These are phyloP conservation scores for Otocyon megalotis DNA, from an alignment of 2,113 vertebrate genomes.

Conservation along the genomic window DNA sequence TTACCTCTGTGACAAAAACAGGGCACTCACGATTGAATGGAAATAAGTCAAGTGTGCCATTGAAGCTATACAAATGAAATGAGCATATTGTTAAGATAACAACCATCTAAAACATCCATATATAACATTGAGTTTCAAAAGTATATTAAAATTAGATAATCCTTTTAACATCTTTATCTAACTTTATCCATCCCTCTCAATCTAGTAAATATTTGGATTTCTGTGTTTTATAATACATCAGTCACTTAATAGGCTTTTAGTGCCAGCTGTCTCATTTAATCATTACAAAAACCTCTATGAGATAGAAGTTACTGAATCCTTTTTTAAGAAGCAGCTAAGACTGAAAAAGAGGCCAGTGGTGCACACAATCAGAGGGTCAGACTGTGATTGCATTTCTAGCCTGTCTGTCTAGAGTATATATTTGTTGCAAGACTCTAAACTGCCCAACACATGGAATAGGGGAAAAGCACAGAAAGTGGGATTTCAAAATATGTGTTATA, in stretches of 20 bases:
- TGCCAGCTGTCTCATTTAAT: background rate
- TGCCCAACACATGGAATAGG: background rate
- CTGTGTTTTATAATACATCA: background rate
- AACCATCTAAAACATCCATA: background rate
- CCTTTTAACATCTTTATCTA: background rate
- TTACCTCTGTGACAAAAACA: background rate
- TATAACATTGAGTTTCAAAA: background rate
- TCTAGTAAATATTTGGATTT: background rate
- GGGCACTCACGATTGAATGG: background rate
- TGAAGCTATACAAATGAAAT: background rate
- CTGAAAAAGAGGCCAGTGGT: background rate
- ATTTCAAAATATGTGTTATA: background rate
- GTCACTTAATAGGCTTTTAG: background rate
- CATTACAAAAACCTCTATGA: background rate
- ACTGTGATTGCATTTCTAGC: background rate
- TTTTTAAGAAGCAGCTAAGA: background rate
- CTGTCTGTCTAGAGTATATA: background rate
- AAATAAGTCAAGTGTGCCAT: background rate
- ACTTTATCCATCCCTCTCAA: background rate
- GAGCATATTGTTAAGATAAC: background rate
- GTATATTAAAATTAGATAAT: background rate
- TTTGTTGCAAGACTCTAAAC: background rate
- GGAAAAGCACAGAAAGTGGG: background rate
- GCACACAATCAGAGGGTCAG: too few species aligned
- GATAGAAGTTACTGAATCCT: background rate